Evolutionary conservation across 2,113 vertebrate species (phyloP).

Genomic region (Cygnus buccinator): DNA sequence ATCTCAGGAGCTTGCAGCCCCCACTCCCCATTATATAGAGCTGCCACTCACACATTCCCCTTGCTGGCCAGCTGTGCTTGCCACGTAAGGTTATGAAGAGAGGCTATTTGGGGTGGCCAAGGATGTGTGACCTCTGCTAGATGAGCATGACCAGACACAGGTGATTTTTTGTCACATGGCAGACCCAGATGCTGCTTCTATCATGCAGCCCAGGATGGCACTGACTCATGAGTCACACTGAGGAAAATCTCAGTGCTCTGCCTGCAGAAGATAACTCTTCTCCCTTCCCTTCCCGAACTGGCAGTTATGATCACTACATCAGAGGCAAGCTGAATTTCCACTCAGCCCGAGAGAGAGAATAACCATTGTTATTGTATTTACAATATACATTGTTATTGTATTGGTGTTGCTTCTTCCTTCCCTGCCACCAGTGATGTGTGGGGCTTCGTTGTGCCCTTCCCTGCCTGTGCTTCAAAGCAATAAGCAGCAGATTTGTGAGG

Average conservation of each 20-base stretch:
- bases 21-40: background rate
- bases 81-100: background rate
- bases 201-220: background rate
- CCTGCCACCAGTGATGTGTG: background rate
- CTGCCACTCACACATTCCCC: background rate
- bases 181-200: background rate
- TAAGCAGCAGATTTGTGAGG: background rate
- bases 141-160: background rate
- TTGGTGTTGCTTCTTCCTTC: background rate
- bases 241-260: background rate
- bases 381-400: no score
- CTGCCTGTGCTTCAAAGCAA: background rate
- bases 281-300: background rate
- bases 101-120: background rate
- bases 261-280: constrained; percentile 14
- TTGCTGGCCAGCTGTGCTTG: background rate
- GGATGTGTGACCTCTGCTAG: background rate
- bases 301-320: background rate
- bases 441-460: background rate
- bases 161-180: background rate
- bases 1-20: background rate
- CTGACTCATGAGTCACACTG: background rate
- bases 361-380: background rate
- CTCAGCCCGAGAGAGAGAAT: background rate
- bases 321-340: background rate